Conservation (phyloP, 53 echinoderm and acorn worm species). For the Hippasteria phrygiana region DNA sequence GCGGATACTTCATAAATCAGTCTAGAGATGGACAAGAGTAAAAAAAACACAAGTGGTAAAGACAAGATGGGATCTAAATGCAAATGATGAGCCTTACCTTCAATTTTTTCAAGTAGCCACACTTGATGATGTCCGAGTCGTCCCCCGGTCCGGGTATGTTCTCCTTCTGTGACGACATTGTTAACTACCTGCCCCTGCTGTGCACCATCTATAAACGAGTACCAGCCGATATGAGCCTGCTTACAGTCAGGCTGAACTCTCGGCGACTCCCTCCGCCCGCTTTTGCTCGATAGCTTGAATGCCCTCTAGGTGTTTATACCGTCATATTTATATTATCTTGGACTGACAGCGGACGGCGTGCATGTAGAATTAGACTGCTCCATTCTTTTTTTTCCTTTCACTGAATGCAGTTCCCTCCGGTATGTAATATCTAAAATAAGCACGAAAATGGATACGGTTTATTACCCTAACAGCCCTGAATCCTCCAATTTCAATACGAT, state of each 20-base stretch:
- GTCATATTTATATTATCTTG: neutral
- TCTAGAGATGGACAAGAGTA: neutral
- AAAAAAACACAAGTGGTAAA: neutral
- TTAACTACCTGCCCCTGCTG: neutral
- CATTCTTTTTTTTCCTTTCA: neutral
- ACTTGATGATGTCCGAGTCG: conserved; percentile 74
- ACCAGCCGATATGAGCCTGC: neutral
- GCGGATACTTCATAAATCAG: too few relatives aligned
- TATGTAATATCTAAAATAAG: neutral
- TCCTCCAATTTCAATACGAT: too few relatives aligned
- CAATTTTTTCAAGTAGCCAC: conserved; percentile 86
- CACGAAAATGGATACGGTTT: too few relatives aligned
- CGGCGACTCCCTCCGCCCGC: neutral
- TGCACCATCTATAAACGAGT: neutral
- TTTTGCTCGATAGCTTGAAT: neutral
- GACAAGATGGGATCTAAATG: too few relatives aligned
- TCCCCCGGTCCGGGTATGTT: conserved; percentile 54
- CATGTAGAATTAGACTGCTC: neutral
- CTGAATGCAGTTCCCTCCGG: neutral
- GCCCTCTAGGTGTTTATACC: neutral
- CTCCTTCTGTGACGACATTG: conserved; percentile 57
- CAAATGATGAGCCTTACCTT: too few relatives aligned
- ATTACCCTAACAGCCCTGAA: too few relatives aligned
- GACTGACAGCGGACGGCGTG: neutral
- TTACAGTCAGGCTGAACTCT: neutral